Percentiles rank a stretch among this genome's conserved stretches.
Evolutionary conservation across 2,797 vertebrate species (phyloP).

Genomic region (Macropodus opercularis): DNA sequence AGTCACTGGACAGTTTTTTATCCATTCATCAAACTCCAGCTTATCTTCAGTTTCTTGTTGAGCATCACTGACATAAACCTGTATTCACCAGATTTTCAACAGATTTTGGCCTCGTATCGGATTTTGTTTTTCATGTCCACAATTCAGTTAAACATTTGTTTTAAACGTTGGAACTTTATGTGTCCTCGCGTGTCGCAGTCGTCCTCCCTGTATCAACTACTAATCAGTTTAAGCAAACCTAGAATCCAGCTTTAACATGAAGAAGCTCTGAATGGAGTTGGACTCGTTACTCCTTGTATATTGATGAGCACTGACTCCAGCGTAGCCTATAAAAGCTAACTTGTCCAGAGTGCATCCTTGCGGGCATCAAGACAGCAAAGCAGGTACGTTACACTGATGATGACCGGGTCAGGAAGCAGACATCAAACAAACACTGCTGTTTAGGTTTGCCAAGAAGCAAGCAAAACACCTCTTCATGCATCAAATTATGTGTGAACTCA

Average conservation of each 20-base stretch:
- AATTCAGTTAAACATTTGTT: not conserved
- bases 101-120: not conserved
- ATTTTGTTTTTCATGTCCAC: no score
- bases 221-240: no score
- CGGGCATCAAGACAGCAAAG: constrained; percentile 7
- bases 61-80: not conserved
- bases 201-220: not conserved
- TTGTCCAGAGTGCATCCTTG: not conserved
- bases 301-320: no score
- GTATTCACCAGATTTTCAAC: not conserved
- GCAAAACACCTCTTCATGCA: constrained; percentile 1
- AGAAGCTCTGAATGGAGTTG: not conserved
- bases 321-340: not conserved
- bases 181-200: no score
- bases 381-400: not conserved
- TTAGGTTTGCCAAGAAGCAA: not conserved
- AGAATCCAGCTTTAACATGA: not conserved
- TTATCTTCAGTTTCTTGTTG: no score
- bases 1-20: constrained; percentile 11
- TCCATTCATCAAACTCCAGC: no score
- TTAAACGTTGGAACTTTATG: no score
- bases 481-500: constrained; percentile 3
- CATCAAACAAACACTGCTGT: not conserved
- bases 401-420: not conserved
- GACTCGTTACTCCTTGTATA: not conserved